phyloP scores from a whole-genome alignment of 2,797 vertebrate species.

The Gephyroberyx darwinii region DNA sequence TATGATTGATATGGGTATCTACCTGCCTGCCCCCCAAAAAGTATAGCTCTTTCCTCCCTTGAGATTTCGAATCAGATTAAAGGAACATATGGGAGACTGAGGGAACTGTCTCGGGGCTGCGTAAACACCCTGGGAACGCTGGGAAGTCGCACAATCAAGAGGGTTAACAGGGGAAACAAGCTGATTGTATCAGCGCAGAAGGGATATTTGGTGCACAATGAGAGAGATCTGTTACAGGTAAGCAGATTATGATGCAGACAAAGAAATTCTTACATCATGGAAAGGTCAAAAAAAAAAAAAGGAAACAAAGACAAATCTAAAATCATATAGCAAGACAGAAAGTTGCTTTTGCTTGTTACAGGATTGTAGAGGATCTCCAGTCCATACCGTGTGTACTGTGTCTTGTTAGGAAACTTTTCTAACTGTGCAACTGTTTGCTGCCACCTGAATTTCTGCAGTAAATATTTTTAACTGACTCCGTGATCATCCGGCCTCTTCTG shows the following conservation, averaged over 20 bases:
- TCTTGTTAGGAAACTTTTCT: background rate
- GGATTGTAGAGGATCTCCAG: background rate
- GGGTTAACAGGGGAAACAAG: slow-evolving; percentile 8
- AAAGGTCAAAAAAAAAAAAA: slow-evolving; percentile 9
- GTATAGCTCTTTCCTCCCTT: slow-evolving; percentile 28
- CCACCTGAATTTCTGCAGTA: background rate
- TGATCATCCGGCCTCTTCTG: background rate
- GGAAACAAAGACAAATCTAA: slow-evolving; percentile 14
- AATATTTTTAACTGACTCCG: slow-evolving; percentile 1
- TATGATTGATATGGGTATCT: slow-evolving; percentile 41
- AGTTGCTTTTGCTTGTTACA: slow-evolving; percentile 10
- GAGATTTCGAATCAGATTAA: slow-evolving; percentile 38
- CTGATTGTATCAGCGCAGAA: slow-evolving; percentile 33
- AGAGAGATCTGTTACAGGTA: slow-evolving; percentile 14
- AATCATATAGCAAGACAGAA: slow-evolving; percentile 1
- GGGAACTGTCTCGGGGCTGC: slow-evolving; percentile 3
- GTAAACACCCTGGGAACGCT: slow-evolving; percentile 13
- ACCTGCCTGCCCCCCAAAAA: slow-evolving; percentile 9
- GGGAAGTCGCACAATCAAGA: slow-evolving; percentile 5
- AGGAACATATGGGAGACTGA: slow-evolving; percentile 22
- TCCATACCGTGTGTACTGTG: background rate
- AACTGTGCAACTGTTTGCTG: background rate
- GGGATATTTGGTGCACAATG: background rate
- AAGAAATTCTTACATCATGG: slow-evolving; percentile 19
- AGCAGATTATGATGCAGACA: slow-evolving; percentile 34